phyloP scores from a whole-genome alignment of 2,888 invertebrate genomes.

The Capitulum mitella region DNA sequence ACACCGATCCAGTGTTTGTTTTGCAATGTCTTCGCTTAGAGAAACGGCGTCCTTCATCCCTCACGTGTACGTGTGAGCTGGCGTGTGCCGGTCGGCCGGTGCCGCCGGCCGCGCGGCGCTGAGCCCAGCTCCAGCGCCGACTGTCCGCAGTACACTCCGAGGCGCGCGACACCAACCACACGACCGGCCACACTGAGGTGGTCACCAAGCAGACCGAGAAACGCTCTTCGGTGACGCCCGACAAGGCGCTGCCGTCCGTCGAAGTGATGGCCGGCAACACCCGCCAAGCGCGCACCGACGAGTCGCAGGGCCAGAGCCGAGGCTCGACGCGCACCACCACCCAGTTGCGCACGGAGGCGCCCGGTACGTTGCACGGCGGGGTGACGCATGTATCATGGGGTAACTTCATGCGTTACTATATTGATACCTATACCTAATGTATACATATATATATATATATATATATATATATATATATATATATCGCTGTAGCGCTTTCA shows the following conservation, averaged over 20 bases:
- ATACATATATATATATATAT: background rate
- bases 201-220: background rate
- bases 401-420: too few relatives aligned
- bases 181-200: background rate
- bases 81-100: too few relatives aligned
- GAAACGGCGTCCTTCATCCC: too few relatives aligned
- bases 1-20: too few relatives aligned
- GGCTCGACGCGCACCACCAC: background rate
- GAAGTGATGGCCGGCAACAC: background rate
- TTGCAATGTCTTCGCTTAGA: too few relatives aligned
- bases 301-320: background rate
- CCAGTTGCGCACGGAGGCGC: background rate
- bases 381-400: too few relatives aligned
- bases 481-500: too few relatives aligned
- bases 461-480: constrained; percentile 4
- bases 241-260: background rate
- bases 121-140: background rate
- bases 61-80: too few relatives aligned
- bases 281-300: background rate
- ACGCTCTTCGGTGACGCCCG: background rate
- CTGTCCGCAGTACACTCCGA: too few relatives aligned
- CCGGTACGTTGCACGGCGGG: too few relatives aligned
- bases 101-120: too few relatives aligned
- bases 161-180: background rate
- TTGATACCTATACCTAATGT: too few relatives aligned